Conservation (phyloP, 2,113 vertebrate genomes). For the Muntiacus muntjak region DNA sequence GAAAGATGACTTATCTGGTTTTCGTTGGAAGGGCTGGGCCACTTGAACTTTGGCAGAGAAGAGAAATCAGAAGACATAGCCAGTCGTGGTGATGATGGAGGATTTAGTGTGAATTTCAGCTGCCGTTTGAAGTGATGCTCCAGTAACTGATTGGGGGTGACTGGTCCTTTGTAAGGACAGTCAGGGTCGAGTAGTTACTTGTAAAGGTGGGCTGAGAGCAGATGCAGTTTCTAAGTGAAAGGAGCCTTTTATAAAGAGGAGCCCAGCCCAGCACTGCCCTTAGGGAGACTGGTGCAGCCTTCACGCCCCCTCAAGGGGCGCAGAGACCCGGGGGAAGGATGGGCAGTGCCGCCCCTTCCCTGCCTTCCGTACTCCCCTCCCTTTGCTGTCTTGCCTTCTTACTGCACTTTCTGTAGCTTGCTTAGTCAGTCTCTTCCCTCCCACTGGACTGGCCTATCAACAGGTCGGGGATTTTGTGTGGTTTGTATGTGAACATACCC, state of each 20-base stretch:
- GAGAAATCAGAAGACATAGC: background rate
- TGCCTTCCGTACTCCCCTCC: too few species aligned
- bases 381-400: background rate
- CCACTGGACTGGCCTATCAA: background rate
- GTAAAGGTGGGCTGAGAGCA: background rate
- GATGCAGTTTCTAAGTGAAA: background rate
- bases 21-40: background rate
- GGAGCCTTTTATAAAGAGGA: background rate
- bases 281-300: background rate
- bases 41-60: background rate
- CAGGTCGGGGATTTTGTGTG: background rate
- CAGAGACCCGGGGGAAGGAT: fast-evolving
- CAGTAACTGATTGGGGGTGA: background rate
- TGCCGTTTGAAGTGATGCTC: background rate
- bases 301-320: too few species aligned
- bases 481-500: background rate
- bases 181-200: background rate
- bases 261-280: background rate
- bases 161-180: background rate
- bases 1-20: background rate
- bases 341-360: too few species aligned
- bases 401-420: background rate
- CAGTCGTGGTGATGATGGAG: background rate
- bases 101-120: background rate
- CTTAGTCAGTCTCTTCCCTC: background rate